Evolutionary conservation across 2,797 vertebrate species (phyloP), one percentile per base, ranked within the genome.

Genomic region (Clarias platycephalus): DNA sequence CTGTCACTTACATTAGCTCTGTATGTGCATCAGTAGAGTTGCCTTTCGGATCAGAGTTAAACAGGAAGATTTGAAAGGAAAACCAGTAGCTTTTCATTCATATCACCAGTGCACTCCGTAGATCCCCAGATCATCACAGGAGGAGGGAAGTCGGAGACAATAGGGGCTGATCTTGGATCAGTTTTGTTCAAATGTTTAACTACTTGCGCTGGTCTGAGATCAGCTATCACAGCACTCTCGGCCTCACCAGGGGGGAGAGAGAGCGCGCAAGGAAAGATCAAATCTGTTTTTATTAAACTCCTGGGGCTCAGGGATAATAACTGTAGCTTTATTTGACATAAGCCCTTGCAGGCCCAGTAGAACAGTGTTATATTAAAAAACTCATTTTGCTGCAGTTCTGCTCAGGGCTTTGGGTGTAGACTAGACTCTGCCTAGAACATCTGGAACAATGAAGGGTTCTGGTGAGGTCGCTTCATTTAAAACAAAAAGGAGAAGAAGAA

Each of bases 241-340:
- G 64, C 64, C 49, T 80, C 60, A 64, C 70, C 9, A 0, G 34
- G 28, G 57, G 62, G 16, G n/a, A 53, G 49, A 49, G 37, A 83
- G 37, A 20, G 8, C 66, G 62, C 5, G 8, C 64, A 60, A 24
- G 63, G 44, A 87, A 70, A 85, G 40, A 85, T 76, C 67, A 82
- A 55, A 88, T 85, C 67, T 85, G 55, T 74, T 84, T 84, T 84
- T 87, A 87, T 83, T 83, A 86, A 85, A 77, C 77, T 82, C 83
- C 63, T 84, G 79, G 67, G 84, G 66, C 44, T 62, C 40, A 71
- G 53, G 71, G 31, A 71, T n/a, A 70, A 81, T 84, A 83, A 71
- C 70, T 76, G 44, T 60, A 26, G 86, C 49, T 71, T 84, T 80
- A 87, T 84, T 78, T 86, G 70, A 60, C 55, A 83, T 83, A 53